Evolutionary conservation across 2,797 vertebrate genomes (phyloP), one percentile per base, ranked within the genome.

Genomic region (Spizella passerina): DNA sequence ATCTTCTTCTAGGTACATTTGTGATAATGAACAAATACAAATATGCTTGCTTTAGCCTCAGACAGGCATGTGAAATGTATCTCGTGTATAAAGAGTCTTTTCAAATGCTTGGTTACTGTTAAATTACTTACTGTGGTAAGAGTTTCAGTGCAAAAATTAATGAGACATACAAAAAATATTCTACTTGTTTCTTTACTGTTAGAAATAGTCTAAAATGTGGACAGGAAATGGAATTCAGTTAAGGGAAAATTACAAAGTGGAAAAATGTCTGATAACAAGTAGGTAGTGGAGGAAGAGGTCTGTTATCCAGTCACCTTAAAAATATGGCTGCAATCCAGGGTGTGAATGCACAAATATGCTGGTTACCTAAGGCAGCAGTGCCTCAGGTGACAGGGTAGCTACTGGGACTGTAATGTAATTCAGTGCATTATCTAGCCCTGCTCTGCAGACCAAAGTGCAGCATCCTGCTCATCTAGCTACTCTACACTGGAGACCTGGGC

Each of bases 1-100:
- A 98, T 78, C 93, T 98, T 79, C 97, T 98, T 96, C 93, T 98
- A 95, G 98, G 98, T 98, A 96, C n/a, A 0, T 80, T 71, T 82
- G 16, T 83, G 66, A 56, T 39, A 66, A 6, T 60, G 23, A 57
- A 41, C 38, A 71, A 86, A 39, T 22, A 50, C 24, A 88, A 57
- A 73, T 79, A 88, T 30, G 23, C 12, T 76, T 88, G n/a, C 32
- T 66, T 86, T 82, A 69, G 15, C 38, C 46, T 88, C 24, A 63
- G 9, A 19, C 30, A 75, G 44, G 14, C 26, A 10, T 56, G 78
- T 73, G 46, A 75, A 85, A 30, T 30, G 0, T 64, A 61, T 59
- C 27, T 50, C 32, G 36, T 36, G 3, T 61, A 47, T 50, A 49
- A 73, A 65, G 19, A 66, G 30, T 30, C 27, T 86, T 93, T 77